phyloP scores from a whole-genome alignment of 2,797 vertebrate genomes.

The Picus viridis region DNA sequence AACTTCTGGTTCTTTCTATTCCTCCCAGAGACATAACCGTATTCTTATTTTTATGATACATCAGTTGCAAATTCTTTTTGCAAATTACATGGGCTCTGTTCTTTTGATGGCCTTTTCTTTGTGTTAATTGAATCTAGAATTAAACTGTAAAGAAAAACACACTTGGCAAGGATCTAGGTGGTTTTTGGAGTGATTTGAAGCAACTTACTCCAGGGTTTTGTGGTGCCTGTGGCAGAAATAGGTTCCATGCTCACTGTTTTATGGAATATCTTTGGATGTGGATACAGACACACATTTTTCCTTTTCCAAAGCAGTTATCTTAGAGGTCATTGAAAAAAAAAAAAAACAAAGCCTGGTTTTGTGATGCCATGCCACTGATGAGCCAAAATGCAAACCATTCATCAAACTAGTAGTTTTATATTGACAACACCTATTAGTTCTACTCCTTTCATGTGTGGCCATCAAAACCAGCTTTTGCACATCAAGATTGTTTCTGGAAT shows the following conservation, averaged over 20 bases:
- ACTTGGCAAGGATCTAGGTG: constrained; percentile 46
- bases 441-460: not conserved
- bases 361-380: not conserved
- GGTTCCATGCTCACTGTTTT: constrained; percentile 5
- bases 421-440: not conserved
- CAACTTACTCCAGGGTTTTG: constrained; percentile 33
- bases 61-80: constrained; percentile 42
- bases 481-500: constrained; percentile 10
- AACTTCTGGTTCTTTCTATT: constrained; percentile 35
- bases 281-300: not conserved
- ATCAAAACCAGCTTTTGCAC: not conserved
- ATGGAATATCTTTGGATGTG: constrained; percentile 10
- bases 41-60: constrained; percentile 48
- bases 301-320: constrained; percentile 16
- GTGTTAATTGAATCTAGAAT: constrained; percentile 51
- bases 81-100: constrained; percentile 33
- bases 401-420: constrained; percentile 19
- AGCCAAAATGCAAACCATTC: constrained; percentile 31
- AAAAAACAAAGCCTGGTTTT: constrained; percentile 14
- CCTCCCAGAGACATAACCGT: not conserved
- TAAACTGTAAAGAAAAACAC: constrained; percentile 55
- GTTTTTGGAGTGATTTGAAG: constrained; percentile 41
- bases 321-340: not conserved
- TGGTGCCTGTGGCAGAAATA: constrained; percentile 17
- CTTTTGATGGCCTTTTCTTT: constrained; percentile 31